phyloP scores from a whole-genome alignment of 2,888 invertebrate genomes.

The Eupithecia centaureata region DNA sequence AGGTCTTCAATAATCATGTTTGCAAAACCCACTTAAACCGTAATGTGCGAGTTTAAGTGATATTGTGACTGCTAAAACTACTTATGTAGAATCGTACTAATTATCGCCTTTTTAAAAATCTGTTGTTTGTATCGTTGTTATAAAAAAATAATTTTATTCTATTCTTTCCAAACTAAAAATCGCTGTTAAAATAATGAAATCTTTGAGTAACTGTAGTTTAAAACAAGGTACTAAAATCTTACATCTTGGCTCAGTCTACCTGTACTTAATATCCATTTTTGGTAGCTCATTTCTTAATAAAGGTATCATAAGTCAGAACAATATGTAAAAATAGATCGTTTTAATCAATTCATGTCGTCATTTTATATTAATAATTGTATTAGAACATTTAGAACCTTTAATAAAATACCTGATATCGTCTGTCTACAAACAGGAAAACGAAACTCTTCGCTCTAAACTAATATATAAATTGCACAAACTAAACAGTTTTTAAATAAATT shows the following conservation, averaged over 20 bases:
- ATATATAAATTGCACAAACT: too few species aligned
- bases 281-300: background rate
- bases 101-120: too few species aligned
- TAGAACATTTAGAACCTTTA: too few species aligned
- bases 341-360: background rate
- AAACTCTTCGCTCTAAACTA: too few species aligned
- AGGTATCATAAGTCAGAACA: background rate
- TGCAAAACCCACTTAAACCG: conserved; percentile 21
- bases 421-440: too few species aligned
- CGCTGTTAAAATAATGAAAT: background rate
- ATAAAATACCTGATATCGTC: background rate
- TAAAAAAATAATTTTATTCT: too few species aligned
- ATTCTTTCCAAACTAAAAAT: background rate
- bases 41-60: background rate
- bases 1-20: conserved; percentile 27
- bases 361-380: background rate
- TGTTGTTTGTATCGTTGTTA: too few species aligned
- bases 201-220: background rate
- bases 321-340: background rate
- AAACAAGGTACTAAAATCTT: background rate
- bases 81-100: too few species aligned
- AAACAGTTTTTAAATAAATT: too few species aligned
- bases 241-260: background rate
- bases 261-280: background rate
- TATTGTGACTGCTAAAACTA: background rate